Base-by-base conservation (phyloP, 2,113 vertebrate species). In the Sylvietta virens region DNA sequence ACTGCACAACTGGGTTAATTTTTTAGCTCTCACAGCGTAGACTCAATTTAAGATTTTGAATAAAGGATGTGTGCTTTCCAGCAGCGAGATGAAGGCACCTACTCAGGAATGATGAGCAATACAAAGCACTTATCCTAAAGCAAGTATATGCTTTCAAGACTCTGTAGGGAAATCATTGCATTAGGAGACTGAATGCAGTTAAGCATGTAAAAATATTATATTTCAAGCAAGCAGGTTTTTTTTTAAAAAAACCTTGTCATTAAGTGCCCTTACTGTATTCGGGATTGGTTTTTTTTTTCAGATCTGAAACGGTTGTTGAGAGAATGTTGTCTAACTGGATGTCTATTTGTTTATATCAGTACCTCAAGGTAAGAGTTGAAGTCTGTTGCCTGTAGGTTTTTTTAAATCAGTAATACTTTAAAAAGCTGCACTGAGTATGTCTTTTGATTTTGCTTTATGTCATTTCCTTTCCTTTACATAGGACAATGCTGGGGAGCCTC, bases 261-360 rank as follows among this genome's bases (percentile, higher is more conserved):
- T 95, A 92, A 74, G 33, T 86, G 39, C 70, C 62, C 47, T 77
- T 61, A 48, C n/a, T 53, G 44, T 89, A 81, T 40, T 62, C 1
- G 0, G 45, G 23, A 4, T 51, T 83, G 3, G 0, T 33, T 48
- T 86, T 40, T 78, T 67, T 92, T 89, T 97, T 76, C 94, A 99
- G 99, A 97, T 99, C 99, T 18, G 99, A 99, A 98, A 99, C 99
- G 0, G 99, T 99, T 93, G 99, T 99, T 94, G 99, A 99, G 96
- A 98, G 99, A 95, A 99, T 99, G 99, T 98, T 99, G 79, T 99
- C 99, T 95, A 99, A 99, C 58, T 99, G 99, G 99, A 99, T 99
- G 99, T 99, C 99, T 82, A 99, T 99, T 97, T 99, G 99, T 96
- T 98, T 99, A 50, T 99, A 99, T 96, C 99, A 99, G 98, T 99